These are phyloP conservation scores for Echeneis naucrates DNA, from an alignment of 2,797 vertebrate genomes.

Conservation along the genomic window DNA sequence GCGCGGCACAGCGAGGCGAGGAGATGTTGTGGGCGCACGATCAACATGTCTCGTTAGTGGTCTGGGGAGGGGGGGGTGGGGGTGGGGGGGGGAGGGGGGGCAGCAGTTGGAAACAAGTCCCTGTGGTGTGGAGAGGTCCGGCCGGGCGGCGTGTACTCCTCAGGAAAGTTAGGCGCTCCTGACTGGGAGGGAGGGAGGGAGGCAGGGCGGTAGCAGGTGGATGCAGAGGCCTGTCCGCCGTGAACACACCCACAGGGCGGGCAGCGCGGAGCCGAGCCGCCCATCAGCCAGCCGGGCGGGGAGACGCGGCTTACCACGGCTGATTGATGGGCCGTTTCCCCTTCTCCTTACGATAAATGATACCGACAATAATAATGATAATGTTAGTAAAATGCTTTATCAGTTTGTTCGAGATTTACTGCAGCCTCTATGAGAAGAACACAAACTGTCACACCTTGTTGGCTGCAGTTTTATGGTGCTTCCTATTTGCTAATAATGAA, in stretches of 20 bases:
- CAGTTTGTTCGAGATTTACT: too few relatives aligned
- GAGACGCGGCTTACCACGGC: conserved; percentile 29
- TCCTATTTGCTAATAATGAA: background rate
- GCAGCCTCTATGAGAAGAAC: too few relatives aligned
- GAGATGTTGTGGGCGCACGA: conserved; percentile 25
- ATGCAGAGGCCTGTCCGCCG: conserved; percentile 73
- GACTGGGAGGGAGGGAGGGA: conserved; percentile 74
- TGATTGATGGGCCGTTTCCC: background rate
- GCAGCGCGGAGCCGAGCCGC: conserved; percentile 71
- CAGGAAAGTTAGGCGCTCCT: conserved; percentile 74
- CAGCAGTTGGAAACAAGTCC: conserved; percentile 62
- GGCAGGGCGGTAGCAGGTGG: conserved; percentile 85
- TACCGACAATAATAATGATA: too few relatives aligned
- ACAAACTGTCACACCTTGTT: background rate
- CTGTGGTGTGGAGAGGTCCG: conserved; percentile 56
- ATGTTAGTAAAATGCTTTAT: too few relatives aligned
- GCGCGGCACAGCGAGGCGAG: conserved; percentile 34
- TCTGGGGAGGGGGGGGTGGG: too few relatives aligned
- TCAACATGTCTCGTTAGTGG: conserved; percentile 70
- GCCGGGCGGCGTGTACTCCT: conserved; percentile 50
- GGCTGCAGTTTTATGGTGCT: background rate
- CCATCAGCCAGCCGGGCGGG: conserved; percentile 49
- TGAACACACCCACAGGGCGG: conserved; percentile 83
- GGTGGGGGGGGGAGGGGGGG: background rate
- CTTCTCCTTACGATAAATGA: too few relatives aligned